Evolutionary conservation across 2,113 vertebrate genomes (phyloP), one percentile per base, ranked within the genome.

Genomic region (Tupaia tana): DNA sequence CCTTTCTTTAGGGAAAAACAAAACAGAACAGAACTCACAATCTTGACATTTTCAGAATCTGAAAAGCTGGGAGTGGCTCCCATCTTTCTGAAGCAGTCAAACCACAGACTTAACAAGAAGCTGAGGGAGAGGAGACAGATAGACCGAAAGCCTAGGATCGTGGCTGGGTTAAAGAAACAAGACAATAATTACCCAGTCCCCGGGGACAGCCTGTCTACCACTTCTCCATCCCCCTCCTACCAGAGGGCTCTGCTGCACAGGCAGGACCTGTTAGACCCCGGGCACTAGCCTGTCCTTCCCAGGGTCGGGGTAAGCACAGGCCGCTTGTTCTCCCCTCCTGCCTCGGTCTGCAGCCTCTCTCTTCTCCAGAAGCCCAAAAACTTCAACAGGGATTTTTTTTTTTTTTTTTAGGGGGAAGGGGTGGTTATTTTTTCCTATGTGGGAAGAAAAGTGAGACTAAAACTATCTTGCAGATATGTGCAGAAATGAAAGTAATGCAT

Each of bases 1-100:
- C 31, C 80, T 75, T 82, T 80, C 29, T 86, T 82, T 27, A 73
- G 56, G 22, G 22, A 18, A 64, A 52, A 85, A 16, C 25, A 59
- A 24, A 27, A 61, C n/a, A 58, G 66, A 56, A 22, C 52, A 64
- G 9, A 66, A 31, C n/a, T 63, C 34, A 15, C 11, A 86, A 3
- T 77, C 58, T 59, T 84, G 87, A 87, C 77, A 74, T 96, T 95
- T 91, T 80, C 90, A 88, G 84, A 95, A 81, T 58, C 59, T 56
- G 43, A 78, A 69, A 90, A 85, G 11, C 67, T 58, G 69, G 81
- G 73, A 27, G 77, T 73, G 52, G 54, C n/a, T 87, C 87, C 34
- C n/a, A 43, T 27, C 71, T 81, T 80, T 91, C 22, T 70, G n/a
- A 77, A 85, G 69, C 6, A 20, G 25, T 63, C 31, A 94, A 95